Base-by-base conservation (phyloP, 2,888 invertebrate genomes). In the Idaea aversata region DNA sequence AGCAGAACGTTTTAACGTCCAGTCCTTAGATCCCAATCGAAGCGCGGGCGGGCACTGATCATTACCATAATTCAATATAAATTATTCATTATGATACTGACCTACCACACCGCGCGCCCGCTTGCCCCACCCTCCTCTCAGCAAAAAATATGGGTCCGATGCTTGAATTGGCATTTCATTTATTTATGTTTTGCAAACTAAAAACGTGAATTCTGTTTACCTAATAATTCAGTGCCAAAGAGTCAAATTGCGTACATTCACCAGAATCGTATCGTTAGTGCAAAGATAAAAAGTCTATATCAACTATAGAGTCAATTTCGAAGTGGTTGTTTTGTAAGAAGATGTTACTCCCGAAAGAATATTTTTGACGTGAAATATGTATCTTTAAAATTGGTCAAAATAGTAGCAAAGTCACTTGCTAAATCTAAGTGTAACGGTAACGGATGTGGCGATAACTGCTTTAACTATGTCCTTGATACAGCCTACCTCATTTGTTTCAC, bases 31-130 rank as follows among this genome's bases (percentile, higher is more conserved):
- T 70, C 69, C 71, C 65, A 69, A 69, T 70, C 72, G 70, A 64
- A 66, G 66, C 67, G 73, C 72, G 70, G 66, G 63, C 74, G 72
- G 77, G 75, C 75, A 75, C 73, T 72, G 72, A n/a, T 70, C 68
- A 81, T 82, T 82, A 81, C 69, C 82, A 82, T 82, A 81, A 82
- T 81, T 80, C 80, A 74, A 77, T 80, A 80, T 82, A 82, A 80
- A 81, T 82, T 77, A 82, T 82, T 82, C 82, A 82, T 81, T 71
- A 74, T 65, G 58, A 57, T 72, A 77, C 79, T 83, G 83, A 83
- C 83, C 83, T 83, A 79, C 72, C 81, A 67, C 76, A 76, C 80
- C 73, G 47, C 74, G 72, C 75, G 80, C 77, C 76, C 71, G 70
- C 69, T 62, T 63, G 71, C 74, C 72, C 77, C 78, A 77, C 71